Evolutionary conservation across 1,140 invertebrate genomes (phyloP).

Genomic region (Ostrea denselamellosa): DNA sequence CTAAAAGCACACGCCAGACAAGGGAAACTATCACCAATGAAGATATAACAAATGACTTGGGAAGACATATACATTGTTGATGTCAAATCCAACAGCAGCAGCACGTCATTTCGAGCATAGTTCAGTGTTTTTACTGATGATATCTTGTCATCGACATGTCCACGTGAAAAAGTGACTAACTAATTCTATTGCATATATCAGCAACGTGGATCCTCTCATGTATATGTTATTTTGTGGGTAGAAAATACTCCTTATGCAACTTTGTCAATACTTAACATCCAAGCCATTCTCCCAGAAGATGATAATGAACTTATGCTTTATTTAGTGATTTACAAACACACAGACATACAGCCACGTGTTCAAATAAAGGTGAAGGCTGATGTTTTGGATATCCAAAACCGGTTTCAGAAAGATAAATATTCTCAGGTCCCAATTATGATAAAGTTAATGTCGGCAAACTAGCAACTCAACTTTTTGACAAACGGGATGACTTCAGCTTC

Average conservation of each 20-base stretch:
- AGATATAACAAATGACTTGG: constrained; percentile 51
- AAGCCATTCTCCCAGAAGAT: constrained; percentile 40
- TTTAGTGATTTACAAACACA: constrained; percentile 39
- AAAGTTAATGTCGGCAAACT: too few species aligned
- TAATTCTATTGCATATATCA: constrained; percentile 76
- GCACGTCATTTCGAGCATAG: constrained; percentile 57
- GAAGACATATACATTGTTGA: constrained; percentile 54
- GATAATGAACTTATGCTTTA: constrained; percentile 43
- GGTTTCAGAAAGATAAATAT: too few species aligned
- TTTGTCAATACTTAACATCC: constrained; percentile 40
- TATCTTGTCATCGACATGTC: constrained; percentile 41
- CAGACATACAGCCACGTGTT: constrained; percentile 48
- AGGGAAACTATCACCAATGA: constrained; percentile 49
- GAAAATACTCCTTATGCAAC: constrained; percentile 70
- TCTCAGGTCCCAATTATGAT: too few species aligned
- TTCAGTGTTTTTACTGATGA: constrained; percentile 54
- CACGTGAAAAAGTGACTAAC: constrained; percentile 58
- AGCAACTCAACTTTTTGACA: too few species aligned
- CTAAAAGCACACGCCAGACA: constrained; percentile 54
- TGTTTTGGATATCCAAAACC: constrained; percentile 48
- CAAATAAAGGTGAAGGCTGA: constrained; percentile 36
- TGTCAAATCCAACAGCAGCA: constrained; percentile 59
- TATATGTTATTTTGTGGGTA: constrained; percentile 77
- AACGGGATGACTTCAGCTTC: too few species aligned
- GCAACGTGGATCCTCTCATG: constrained; percentile 78